phyloP scores from a whole-genome alignment of 2,113 vertebrate species.

The Petaurus breviceps region DNA sequence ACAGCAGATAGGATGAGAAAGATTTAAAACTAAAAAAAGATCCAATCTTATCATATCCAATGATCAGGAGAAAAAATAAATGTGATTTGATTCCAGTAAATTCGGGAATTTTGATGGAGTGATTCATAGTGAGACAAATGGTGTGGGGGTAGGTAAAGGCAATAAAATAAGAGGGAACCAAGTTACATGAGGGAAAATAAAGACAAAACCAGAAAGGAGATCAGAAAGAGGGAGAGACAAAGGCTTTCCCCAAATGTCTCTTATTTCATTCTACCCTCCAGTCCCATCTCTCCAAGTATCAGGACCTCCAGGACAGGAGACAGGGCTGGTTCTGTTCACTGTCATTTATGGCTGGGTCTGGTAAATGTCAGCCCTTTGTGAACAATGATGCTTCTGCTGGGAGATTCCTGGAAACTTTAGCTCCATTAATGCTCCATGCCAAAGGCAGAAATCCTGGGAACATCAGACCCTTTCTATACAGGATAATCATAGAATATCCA shows the following conservation, averaged over 20 bases:
- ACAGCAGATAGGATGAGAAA: not conserved
- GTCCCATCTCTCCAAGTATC: constrained; percentile 1
- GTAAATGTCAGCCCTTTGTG: constrained; percentile 51
- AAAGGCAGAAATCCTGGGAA: constrained; percentile 18
- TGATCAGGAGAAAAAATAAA: constrained; percentile 39
- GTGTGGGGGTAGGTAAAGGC: not conserved
- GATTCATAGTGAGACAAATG: constrained; percentile 51
- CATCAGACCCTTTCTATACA: not conserved
- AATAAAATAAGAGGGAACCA: not conserved
- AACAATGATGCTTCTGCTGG: constrained; percentile 10
- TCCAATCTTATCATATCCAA: constrained; percentile 2
- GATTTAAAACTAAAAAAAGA: not conserved
- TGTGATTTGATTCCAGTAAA: constrained; percentile 30
- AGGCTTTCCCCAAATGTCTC: constrained; percentile 3
- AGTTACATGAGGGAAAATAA: constrained; percentile 8
- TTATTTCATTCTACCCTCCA: constrained; percentile 26
- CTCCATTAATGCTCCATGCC: constrained; percentile 19
- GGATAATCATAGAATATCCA: not conserved
- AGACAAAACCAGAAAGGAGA: constrained; percentile 25
- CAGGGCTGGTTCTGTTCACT: constrained; percentile 30
- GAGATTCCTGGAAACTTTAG: constrained; percentile 34
- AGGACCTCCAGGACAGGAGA: constrained; percentile 4
- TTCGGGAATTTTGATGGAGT: constrained; percentile 22
- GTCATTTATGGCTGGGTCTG: constrained; percentile 18
- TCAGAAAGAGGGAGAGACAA: constrained; percentile 15